A percentile compares a stretch with the other conserved stretches of the same genome.
phyloP scores from a whole-genome alignment of 2,797 vertebrate genomes.

The Thamnophis elegans region DNA sequence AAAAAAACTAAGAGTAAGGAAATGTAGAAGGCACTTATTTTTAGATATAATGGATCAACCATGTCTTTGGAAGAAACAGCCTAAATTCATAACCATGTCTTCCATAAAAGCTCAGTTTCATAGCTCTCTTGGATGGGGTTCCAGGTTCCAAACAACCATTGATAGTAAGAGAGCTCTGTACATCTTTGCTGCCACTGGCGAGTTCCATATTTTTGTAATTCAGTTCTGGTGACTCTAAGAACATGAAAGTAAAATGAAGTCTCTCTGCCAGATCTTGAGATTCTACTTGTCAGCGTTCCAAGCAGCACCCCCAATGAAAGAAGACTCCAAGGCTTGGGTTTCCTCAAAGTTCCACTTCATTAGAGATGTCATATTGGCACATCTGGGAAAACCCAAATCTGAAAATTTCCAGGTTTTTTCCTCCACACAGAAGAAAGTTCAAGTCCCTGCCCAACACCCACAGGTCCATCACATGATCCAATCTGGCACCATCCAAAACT shows the following conservation, averaged over 20 bases:
- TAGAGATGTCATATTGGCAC: too few species aligned
- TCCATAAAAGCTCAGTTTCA: constrained; percentile 17
- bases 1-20: not conserved
- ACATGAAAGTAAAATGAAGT: not conserved
- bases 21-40: not conserved
- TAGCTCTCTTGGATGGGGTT: not conserved
- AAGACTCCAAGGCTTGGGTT: too few species aligned
- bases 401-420: too few species aligned
- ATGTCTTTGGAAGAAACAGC: constrained; percentile 22
- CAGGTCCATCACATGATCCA: too few species aligned
- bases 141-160: not conserved
- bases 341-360: too few species aligned
- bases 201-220: not conserved
- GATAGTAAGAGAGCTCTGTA: not conserved
- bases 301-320: too few species aligned
- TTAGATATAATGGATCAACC: not conserved
- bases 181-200: not conserved
- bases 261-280: not conserved
- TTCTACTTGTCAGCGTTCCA: not conserved
- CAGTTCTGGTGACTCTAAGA: not conserved
- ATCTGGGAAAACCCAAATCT: too few species aligned
- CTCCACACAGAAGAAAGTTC: too few species aligned
- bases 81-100: not conserved
- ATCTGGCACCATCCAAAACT: too few species aligned
- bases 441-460: too few species aligned